phyloP scores from a whole-genome alignment of 2,797 vertebrate genomes.

The Poeciliopsis infans region DNA sequence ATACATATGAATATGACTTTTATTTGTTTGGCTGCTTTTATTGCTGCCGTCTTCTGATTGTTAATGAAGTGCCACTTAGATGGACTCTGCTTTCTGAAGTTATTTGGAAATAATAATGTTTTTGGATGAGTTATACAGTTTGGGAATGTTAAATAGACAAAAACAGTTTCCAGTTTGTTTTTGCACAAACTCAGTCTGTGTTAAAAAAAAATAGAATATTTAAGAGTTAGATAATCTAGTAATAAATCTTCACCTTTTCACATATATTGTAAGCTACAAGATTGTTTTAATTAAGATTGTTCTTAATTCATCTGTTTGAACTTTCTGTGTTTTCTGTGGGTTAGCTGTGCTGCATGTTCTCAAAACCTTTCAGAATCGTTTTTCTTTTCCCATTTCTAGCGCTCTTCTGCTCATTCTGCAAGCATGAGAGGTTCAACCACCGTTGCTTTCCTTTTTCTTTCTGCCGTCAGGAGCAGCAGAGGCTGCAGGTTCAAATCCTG shows the following conservation, averaged over 20 bases:
- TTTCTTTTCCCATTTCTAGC: constrained; percentile 31
- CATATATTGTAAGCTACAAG: not conserved
- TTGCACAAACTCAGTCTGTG: not conserved
- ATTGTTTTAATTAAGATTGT: no score
- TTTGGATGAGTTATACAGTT: not conserved
- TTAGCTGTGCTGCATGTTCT: constrained; percentile 41
- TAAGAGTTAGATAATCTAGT: not conserved
- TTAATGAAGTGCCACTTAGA: not conserved
- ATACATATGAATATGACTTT: not conserved
- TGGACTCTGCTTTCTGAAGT: not conserved
- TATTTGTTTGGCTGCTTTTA: not conserved
- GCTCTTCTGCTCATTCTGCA: constrained; percentile 22
- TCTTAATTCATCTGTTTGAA: not conserved
- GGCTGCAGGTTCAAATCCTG: constrained; percentile 46
- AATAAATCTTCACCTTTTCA: not conserved
- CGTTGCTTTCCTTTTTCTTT: not conserved
- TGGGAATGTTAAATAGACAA: not conserved
- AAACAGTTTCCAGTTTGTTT: not conserved
- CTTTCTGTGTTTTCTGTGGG: not conserved
- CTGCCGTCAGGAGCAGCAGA: constrained; percentile 65
- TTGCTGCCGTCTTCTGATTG: not conserved
- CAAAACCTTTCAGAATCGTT: constrained; percentile 15
- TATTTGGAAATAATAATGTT: not conserved
- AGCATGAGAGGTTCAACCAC: not conserved
- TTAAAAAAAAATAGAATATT: not conserved